phyloP scores from a whole-genome alignment of 2,113 vertebrate genomes.

The Tyto alba region DNA sequence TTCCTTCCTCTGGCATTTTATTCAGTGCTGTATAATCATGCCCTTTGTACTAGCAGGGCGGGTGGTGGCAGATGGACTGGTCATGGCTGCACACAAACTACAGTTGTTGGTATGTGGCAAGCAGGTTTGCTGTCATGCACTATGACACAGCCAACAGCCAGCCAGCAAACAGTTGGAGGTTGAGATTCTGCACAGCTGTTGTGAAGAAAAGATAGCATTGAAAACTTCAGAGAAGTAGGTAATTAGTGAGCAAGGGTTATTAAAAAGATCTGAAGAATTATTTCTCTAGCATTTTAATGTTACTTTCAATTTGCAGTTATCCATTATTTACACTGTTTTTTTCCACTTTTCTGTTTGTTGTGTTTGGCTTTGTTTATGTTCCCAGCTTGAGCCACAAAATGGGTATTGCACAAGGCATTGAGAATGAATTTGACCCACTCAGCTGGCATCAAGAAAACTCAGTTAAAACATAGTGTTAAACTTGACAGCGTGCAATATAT shows the following conservation, averaged over 20 bases:
- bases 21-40: not conserved
- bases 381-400: not conserved
- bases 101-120: not conserved
- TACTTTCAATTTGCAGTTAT: not conserved
- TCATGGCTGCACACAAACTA: not conserved
- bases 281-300: not conserved
- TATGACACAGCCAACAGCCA: not conserved
- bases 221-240: not conserved
- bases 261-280: not conserved
- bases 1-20: slow-evolving; percentile 5
- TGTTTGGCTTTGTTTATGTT: not conserved
- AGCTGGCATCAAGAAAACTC: not conserved
- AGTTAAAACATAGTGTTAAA: not conserved
- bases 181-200: not conserved
- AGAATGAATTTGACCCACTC: not conserved
- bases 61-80: not conserved
- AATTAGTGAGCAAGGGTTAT: not conserved
- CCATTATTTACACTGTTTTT: not conserved
- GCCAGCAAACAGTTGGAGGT: not conserved
- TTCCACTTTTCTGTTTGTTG: not conserved
- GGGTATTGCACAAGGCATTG: not conserved
- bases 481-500: not conserved
- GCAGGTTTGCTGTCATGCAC: not conserved
- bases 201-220: not conserved
- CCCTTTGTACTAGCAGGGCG: not conserved